These are phyloP conservation scores for Sitobion miscanthi DNA, from an alignment of 1,140 invertebrate genomes.

Conservation along the genomic window DNA sequence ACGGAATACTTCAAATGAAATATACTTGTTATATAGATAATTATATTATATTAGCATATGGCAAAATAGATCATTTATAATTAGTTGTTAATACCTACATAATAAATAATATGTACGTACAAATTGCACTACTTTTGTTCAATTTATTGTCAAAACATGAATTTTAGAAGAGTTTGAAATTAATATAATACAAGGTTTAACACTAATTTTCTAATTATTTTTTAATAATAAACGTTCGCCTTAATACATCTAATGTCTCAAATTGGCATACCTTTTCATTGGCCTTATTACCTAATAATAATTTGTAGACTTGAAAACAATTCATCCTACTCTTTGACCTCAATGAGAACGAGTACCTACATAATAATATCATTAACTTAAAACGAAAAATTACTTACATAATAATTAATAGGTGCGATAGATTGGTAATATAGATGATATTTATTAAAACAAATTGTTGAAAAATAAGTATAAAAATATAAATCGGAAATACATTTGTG, in stretches of 20 bases:
- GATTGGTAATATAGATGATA: not conserved
- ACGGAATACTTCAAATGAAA: not conserved
- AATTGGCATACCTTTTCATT: not conserved
- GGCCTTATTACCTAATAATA: not conserved
- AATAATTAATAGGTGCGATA: not conserved
- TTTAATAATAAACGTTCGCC: not conserved
- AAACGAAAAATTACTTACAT: not conserved
- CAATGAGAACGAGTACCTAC: not conserved
- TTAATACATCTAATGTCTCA: not conserved
- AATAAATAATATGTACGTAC: not conserved
- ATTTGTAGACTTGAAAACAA: not conserved
- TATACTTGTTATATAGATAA: not conserved
- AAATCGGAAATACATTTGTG: not conserved
- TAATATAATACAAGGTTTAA: not conserved
- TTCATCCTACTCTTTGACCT: conserved; percentile 25
- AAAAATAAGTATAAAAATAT: not conserved
- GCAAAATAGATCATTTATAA: too few relatives aligned
- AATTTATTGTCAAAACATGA: not conserved
- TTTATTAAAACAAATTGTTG: not conserved
- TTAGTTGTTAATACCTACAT: not conserved
- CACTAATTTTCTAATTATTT: not conserved
- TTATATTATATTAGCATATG: too few relatives aligned
- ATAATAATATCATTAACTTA: not conserved
- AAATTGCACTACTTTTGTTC: not conserved
- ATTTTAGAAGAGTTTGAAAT: not conserved